A percentile compares a stretch with the other conserved stretches of the same genome.
These are phyloP conservation scores for Hydroisotoma schaefferi DNA, from an alignment of 2,888 invertebrate species.

Conservation along the genomic window DNA sequence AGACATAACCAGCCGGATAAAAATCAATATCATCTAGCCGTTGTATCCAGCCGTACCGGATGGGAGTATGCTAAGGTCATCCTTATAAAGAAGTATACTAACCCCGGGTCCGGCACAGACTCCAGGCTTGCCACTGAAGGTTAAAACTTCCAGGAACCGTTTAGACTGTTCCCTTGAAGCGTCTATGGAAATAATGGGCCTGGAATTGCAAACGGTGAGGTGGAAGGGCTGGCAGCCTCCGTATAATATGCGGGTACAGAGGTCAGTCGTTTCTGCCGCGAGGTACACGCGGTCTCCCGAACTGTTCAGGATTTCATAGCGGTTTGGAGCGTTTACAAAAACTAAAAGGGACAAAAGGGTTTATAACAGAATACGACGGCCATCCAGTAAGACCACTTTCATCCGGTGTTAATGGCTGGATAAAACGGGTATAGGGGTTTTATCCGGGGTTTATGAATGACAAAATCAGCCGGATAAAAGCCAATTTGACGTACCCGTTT, in stretches of 20 bases:
- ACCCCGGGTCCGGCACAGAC: slow-evolving; percentile 33
- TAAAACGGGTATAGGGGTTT: too few species aligned
- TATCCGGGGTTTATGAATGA: too few species aligned
- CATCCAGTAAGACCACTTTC: too few species aligned
- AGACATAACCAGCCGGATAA: too few species aligned
- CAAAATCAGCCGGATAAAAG: too few species aligned
- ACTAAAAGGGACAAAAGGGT: too few species aligned
- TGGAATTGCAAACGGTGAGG: slow-evolving; percentile 28
- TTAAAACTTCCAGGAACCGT: slow-evolving; percentile 34
- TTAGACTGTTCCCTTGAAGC: slow-evolving; percentile 23
- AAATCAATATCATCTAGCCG: too few species aligned
- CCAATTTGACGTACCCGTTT: too few species aligned
- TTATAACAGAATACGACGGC: too few species aligned
- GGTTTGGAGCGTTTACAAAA: slow-evolving; percentile 38
- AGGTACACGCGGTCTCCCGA: slow-evolving; percentile 31
- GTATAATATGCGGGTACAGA: slow-evolving; percentile 34
- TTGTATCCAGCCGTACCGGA: too few species aligned
- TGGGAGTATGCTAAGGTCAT: neutral
- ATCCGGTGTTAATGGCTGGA: too few species aligned
- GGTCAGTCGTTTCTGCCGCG: slow-evolving; percentile 37
- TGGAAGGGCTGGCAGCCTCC: slow-evolving; percentile 39
- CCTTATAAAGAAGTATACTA: neutral
- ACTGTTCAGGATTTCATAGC: slow-evolving; percentile 38
- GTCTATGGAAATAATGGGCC: slow-evolving; percentile 25
- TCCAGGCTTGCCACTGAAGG: slow-evolving; percentile 32